A percentile compares a stretch with the other conserved stretches of the same genome.
Evolutionary conservation across 2,888 invertebrate species (phyloP).

Genomic region (Meandrusa payeni): DNA sequence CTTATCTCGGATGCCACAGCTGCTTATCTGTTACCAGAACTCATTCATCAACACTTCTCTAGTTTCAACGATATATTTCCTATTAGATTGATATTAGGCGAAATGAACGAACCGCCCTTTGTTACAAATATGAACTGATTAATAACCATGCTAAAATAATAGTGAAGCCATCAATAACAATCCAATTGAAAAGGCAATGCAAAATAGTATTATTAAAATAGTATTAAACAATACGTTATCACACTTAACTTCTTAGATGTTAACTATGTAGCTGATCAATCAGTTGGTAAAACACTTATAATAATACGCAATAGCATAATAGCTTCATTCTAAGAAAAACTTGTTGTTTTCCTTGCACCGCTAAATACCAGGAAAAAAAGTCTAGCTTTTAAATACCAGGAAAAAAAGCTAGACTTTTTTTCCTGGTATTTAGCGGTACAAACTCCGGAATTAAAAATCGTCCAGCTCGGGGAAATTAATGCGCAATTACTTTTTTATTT

Average conservation of each 20-base stretch:
- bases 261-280: constrained; percentile 67
- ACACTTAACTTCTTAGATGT: too few relatives aligned
- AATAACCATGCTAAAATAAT: too few relatives aligned
- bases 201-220: too few relatives aligned
- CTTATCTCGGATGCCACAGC: constrained; percentile 23
- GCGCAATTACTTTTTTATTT: constrained; percentile 27
- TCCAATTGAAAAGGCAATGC: too few relatives aligned
- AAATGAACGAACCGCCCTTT: too few relatives aligned
- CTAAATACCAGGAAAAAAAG: constrained; percentile 67
- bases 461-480: constrained; percentile 37
- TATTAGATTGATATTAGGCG: too few relatives aligned
- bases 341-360: constrained; percentile 59
- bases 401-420: constrained; percentile 47
- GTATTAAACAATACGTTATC: too few relatives aligned
- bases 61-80: too few relatives aligned
- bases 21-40: constrained; percentile 10
- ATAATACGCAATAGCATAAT: too few relatives aligned
- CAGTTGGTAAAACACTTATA: constrained; percentile 64
- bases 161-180: too few relatives aligned
- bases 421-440: too few relatives aligned
- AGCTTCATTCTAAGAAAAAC: constrained; percentile 51
- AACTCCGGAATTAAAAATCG: constrained; percentile 56
- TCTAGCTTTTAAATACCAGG: constrained; percentile 66
- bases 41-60: constrained; percentile 35
- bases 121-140: too few relatives aligned